phyloP scores from a whole-genome alignment of 2,113 vertebrate genomes.

The Silurus asotus region DNA sequence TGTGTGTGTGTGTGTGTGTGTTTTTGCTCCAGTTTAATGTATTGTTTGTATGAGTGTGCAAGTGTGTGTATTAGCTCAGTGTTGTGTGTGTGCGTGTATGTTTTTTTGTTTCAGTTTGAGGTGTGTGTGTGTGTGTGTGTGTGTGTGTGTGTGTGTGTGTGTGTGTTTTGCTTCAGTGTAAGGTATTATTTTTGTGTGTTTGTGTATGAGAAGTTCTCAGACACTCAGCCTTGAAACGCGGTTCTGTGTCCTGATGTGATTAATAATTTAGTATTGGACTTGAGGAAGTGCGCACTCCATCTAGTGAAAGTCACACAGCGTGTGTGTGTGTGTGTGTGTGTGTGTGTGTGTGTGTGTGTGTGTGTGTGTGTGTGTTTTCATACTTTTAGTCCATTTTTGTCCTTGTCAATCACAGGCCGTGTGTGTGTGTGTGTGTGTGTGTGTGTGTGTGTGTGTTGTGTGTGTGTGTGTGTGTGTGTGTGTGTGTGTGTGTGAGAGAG shows the following conservation, averaged over 20 bases:
- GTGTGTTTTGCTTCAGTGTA: not conserved
- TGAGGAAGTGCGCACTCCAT: constrained; percentile 64
- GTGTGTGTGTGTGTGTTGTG: constrained; percentile 14
- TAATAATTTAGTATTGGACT: constrained; percentile 64
- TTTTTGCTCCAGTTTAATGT: not conserved
- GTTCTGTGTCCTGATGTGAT: constrained; percentile 70
- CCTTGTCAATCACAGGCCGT: constrained; percentile 76
- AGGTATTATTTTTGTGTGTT: not conserved
- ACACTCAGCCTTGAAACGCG: constrained; percentile 75
- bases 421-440: constrained; percentile 61
- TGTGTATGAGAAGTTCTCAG: constrained; percentile 5
- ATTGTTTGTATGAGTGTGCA: no score
- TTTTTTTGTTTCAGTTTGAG: not conserved
- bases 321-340: no score
- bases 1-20: not conserved
- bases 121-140: not conserved
- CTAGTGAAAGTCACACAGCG: constrained; percentile 72
- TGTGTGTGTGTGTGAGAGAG: constrained; percentile 57
- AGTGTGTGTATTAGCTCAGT: no score
- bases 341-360: constrained; percentile 59
- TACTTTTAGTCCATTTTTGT: constrained; percentile 68
- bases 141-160: not conserved
- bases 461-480: constrained; percentile 46
- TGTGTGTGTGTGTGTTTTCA: constrained; percentile 58
- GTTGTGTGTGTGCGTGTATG: no score